These are phyloP conservation scores for Calyptomena viridis DNA, from an alignment of 2,113 vertebrate genomes.

Conservation along the genomic window DNA sequence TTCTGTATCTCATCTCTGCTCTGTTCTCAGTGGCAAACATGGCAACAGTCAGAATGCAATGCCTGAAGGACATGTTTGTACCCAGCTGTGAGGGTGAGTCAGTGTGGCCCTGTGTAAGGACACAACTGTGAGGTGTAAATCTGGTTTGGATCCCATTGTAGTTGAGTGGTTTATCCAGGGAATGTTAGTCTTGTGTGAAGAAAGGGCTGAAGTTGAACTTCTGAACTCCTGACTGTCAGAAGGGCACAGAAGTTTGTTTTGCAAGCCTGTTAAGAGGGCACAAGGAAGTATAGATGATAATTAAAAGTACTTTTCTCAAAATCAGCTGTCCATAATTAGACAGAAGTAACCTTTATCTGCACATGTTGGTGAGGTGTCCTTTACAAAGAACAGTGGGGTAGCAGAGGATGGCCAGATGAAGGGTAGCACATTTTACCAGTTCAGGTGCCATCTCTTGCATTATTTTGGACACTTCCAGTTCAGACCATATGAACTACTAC, in stretches of 20 bases:
- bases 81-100: too few species aligned
- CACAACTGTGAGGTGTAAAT: neutral
- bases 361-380: neutral
- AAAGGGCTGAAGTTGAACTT: neutral
- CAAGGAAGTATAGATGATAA: neutral
- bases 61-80: too few species aligned
- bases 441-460: neutral
- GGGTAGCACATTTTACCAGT: neutral
- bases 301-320: neutral
- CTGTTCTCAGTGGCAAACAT: neutral
- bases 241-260: neutral
- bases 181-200: neutral
- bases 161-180: neutral
- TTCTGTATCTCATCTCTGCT: neutral
- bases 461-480: neutral
- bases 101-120: too few species aligned
- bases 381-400: neutral
- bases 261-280: neutral
- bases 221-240: neutral
- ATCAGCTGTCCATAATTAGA: neutral
- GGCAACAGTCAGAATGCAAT: fast-evolving
- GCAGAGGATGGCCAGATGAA: neutral
- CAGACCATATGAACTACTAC: neutral
- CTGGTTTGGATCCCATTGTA: neutral
- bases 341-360: neutral